phyloP scores from a whole-genome alignment of 2,888 invertebrate species.

The Harpagoxenus sublaevis region DNA sequence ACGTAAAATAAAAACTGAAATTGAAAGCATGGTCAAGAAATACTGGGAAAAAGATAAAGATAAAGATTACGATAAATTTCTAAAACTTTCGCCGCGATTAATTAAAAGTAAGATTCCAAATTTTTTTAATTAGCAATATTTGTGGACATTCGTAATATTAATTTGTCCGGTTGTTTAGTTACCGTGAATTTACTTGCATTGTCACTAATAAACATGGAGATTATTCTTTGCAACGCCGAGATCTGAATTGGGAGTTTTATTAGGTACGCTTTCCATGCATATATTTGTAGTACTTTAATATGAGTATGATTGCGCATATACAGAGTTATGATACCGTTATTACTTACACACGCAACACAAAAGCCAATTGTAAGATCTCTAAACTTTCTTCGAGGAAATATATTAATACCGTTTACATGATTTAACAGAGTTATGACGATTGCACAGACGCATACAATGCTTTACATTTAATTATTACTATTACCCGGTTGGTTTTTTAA shows the following conservation, averaged over 20 bases:
- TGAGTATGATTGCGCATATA: neutral
- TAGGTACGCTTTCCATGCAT: neutral
- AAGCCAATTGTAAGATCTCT: neutral
- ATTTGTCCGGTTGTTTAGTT: neutral
- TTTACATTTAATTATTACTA: neutral
- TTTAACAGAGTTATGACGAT: neutral
- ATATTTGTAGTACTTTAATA: neutral
- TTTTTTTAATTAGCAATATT: conserved; percentile 1
- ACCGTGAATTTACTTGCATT: neutral
- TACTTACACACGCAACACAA: neutral
- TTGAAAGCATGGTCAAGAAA: neutral
- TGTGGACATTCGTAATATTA: neutral
- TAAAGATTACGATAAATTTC: neutral
- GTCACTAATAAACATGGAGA: neutral
- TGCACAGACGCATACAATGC: neutral
- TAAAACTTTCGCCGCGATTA: neutral
- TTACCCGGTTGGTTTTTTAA: neutral
- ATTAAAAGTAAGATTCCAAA: neutral
- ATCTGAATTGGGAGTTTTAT: neutral
- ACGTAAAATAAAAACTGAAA: neutral
- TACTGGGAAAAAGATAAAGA: neutral
- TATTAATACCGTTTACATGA: neutral
- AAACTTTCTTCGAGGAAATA: neutral
- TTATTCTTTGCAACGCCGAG: neutral
- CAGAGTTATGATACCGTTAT: conserved; percentile 12